Percentiles rank a stretch among this genome's conserved stretches.
These are phyloP conservation scores for Scolanthus callimorphus DNA, from an alignment of 92 coral and sea anemone species.

Conservation along the genomic window DNA sequence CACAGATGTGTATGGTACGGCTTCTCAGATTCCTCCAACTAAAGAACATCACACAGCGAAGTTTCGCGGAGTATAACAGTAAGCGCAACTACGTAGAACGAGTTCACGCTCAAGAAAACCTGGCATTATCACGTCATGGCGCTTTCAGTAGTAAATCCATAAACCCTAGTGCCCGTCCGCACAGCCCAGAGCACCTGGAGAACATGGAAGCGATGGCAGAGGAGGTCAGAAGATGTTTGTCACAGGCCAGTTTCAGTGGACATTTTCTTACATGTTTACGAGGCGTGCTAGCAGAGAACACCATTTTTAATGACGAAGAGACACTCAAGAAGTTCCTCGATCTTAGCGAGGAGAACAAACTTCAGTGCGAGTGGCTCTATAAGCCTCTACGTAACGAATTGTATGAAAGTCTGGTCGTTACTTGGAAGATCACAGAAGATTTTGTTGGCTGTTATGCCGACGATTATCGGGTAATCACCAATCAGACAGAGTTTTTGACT, in stretches of 20 bases:
- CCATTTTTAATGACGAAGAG: background rate
- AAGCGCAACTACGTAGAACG: no score
- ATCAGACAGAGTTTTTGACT: background rate
- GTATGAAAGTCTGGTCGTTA: background rate
- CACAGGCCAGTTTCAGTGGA: background rate
- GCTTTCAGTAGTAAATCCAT: no score
- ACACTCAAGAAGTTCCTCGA: background rate
- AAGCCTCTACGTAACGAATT: background rate
- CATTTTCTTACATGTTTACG: background rate
- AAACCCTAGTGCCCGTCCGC: no score
- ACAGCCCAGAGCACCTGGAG: no score
- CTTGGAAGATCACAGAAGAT: background rate
- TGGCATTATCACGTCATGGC: no score
- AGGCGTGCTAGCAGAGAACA: background rate
- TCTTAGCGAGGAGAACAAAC: background rate
- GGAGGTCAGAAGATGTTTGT: background rate
- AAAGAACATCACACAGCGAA: no score
- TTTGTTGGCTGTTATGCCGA: background rate
- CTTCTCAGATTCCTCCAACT: no score
- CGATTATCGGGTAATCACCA: background rate
- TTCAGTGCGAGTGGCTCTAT: background rate
- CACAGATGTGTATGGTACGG: no score
- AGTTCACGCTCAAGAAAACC: no score
- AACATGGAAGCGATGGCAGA: slow-evolving; percentile 23
- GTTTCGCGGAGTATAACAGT: no score